Evolutionary conservation across 1,140 invertebrate genomes (phyloP), one percentile per base, ranked within the genome.

Genomic region (Drosophila equinoxialis): DNA sequence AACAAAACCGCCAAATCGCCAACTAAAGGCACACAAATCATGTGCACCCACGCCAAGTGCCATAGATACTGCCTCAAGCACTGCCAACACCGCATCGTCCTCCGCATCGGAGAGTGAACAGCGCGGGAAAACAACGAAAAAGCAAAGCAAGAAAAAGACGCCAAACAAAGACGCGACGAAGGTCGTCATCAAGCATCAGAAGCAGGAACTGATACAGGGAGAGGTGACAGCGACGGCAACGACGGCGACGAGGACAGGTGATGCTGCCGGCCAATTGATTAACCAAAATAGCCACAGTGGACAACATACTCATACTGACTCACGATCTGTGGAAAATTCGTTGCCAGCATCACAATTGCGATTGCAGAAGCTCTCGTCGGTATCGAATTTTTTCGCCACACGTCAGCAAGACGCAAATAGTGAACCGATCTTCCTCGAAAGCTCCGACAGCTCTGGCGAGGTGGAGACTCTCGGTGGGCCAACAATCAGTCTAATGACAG

Each of bases 361-460:
- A 48, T 95, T 96, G 90, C 92, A 95, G 87, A 95, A 82, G 64
- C 82, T 92, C 51, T 90, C 91, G 68, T 77, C 71, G n/a, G 80
- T 91, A 41, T 91, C 90, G 74, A 91, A 91, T 84, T 91, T 91
- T 91, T 91, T 91, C 30, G 90, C 79, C 26, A 78, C 82, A 65
- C 90, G 85, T 91, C 90, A 91, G 72, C 74, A 86, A 64, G 85
- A 91, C 77, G 76, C 74, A 79, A 91, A 91, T 85, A 91, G 90
- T 78, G 87, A 91, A 55, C 87, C 87, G 55, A 90, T 91, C 67
- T 91, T 91, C 79, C 64, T 91, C 65, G 90, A 91, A 91, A 91
- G 90, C 90, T 90, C 90, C 30, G 90, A 91, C 81, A 91, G 84
- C 65, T 90, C 90, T 20, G 85, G 90, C 64, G 90, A 90, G 37